Conservation (phyloP, 1,140 invertebrate species). For the Eupeodes corollae region DNA sequence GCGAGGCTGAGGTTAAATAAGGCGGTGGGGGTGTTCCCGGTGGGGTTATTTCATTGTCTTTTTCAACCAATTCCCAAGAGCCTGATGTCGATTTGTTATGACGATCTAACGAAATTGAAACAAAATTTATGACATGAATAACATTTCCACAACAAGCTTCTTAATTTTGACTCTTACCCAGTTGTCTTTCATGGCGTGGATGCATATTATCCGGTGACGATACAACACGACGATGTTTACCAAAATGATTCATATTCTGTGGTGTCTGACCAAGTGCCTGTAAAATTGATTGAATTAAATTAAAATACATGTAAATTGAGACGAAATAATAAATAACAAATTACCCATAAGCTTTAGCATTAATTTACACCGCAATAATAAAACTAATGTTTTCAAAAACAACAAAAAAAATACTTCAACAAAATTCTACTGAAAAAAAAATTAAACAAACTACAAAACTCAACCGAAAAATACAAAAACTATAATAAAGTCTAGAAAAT, state of each 20-base stretch:
- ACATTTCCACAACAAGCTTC: background rate
- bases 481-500: no score
- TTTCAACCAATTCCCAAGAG: constrained; percentile 34
- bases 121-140: background rate
- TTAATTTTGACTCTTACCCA: background rate
- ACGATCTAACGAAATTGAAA: constrained; percentile 17
- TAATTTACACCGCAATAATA: no score
- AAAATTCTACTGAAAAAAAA: no score
- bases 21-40: constrained; percentile 80
- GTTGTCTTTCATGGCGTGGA: constrained; percentile 24
- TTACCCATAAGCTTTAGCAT: background rate
- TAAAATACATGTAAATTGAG: background rate
- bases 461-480: no score
- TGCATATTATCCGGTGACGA: constrained; percentile 36
- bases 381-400: no score
- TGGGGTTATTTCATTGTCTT: constrained; percentile 52
- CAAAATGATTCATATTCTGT: constrained; percentile 25
- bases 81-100: constrained; percentile 28
- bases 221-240: constrained; percentile 29
- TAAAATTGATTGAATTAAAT: background rate
- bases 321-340: background rate
- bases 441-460: no score
- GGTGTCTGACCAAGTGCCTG: constrained; percentile 33
- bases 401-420: no score
- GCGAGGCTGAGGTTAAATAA: constrained; percentile 43